Evolutionary conservation across 92 coral and sea anemone species (phyloP), one percentile per base, ranked within the genome.

Genomic region (Porites rus): DNA sequence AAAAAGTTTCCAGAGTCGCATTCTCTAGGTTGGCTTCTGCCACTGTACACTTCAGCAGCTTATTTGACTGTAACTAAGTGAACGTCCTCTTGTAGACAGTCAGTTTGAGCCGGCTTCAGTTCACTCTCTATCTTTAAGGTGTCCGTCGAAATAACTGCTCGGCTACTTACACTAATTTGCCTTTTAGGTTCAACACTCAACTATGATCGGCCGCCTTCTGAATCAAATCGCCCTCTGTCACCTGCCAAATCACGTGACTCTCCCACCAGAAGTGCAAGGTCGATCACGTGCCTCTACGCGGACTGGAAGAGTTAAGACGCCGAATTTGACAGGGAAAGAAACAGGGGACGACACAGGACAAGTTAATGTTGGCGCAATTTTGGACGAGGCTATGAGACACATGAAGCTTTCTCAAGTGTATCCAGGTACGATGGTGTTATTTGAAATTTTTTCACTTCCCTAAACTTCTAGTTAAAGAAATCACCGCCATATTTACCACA

Each of bases 341-440:
- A 85, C 76, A 78, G 10, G 81, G n/a, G 93, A 93, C 24, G 86
- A 78, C 16, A 85, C 81, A 58, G 64, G 87, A 50, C 86, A 68
- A 17, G 66, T 77, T n/a, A 79, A 90, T 14, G 90, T 92, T 2
- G 91, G 90, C 16, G 75, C 88, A 58, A 89, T 93, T 74, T 75
- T 96, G 85, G 88, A 93, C 56, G 95, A 93, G 67, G 95, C 98
- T 1, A 20, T 92, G 69, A 91, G 88, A 61, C 96, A 93, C 68
- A 81, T 95, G 94, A 88, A 94, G 65, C 94, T 94, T 63, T 90
- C 94, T 12, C 81, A 85, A 19, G 88, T 84, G 20, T 84, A 90
- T 74, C 84, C 95, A 51, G 99, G 99, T 96, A 61, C 50, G 80
- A 46, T 31, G 31, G 4, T 38, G 46, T 38, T 16, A 14, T 31